Base-by-base conservation (phyloP, 1,140 invertebrate species). In the Papilio dardanus region DNA sequence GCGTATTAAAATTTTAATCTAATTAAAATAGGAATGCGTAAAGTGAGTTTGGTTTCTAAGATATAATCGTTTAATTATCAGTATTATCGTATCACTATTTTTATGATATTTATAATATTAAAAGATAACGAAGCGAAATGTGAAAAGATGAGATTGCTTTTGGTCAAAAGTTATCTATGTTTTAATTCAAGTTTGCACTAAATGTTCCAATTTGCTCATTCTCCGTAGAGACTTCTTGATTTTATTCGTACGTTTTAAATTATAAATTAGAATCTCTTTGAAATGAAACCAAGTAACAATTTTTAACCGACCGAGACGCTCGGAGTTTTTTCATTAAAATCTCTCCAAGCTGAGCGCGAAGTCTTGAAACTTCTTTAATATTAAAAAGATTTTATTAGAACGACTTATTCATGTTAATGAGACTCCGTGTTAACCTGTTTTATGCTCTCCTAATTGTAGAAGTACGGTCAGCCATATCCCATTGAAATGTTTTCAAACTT, bases 311-410 rank as follows among this genome's bases (percentile, higher is more conserved):
- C 30, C 71, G 46, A 73, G 71, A 73, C 71, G 71, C 21, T 58
- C 71, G 8, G 71, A 73, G 33, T 73, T 73, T 73, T 73, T 73
- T 73, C 71, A 73, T 73, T 73, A 73, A 71, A 71, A 71, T 40
- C 37, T 31, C 21, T n/a, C 71, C 71, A 30, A 28, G 10, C 42
- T 8, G 42, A 42, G 50, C 28, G 50, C 16, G 71, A 73, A 58
- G 71, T 73, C 71, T 73, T 54, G 50, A 73, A 73, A 73, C 71
- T 73, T 73, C 33, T 73, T 73, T 73, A 73, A 73, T 73, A 73
- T 73, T 71, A 73, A 73, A 73, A 73, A 73, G 46, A 73, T 73
- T 73, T 54, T 73, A 73, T 73, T 31, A 58, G 30, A 73, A 58
- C 21, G 37, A 73, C 50, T 73, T 54, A 73, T 73, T 73, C 71